phyloP scores from a whole-genome alignment of 2,888 invertebrate species.

The Cheilosia soror region DNA sequence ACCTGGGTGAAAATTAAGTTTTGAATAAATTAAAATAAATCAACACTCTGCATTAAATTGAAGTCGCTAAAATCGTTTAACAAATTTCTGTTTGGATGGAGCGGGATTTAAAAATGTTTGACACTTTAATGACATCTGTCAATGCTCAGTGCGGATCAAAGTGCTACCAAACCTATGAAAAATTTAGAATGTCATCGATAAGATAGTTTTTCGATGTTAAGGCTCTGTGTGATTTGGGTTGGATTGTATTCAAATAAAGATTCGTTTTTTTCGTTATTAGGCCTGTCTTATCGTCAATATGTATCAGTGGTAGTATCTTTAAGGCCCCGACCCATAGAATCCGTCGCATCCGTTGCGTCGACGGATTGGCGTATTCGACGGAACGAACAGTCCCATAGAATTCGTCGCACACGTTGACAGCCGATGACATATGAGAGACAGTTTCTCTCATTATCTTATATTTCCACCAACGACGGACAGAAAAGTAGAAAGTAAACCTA shows the following conservation, averaged over 20 bases:
- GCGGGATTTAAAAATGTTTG: conserved; percentile 61
- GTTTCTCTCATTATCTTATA: too few relatives aligned
- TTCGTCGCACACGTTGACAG: too few relatives aligned
- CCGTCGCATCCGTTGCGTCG: too few relatives aligned
- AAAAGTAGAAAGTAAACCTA: too few relatives aligned
- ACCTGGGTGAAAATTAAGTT: background rate
- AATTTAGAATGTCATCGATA: background rate
- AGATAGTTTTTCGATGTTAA: background rate
- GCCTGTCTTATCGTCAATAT: too few relatives aligned
- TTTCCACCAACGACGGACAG: too few relatives aligned
- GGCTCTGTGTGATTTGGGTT: background rate
- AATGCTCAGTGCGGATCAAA: background rate
- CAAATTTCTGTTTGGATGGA: conserved; percentile 52
- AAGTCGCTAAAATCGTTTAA: conserved; percentile 15
- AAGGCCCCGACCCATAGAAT: too few relatives aligned
- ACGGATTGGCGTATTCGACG: too few relatives aligned
- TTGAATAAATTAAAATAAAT: conserved; percentile 1
- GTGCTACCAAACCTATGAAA: conserved; percentile 22
- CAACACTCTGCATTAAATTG: background rate
- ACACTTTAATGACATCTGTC: conserved; percentile 33
- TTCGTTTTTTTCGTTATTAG: background rate
- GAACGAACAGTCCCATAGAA: too few relatives aligned
- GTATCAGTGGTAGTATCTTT: too few relatives aligned
- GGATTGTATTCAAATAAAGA: too few relatives aligned
- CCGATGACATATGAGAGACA: too few relatives aligned